Evolutionary conservation across 2,888 invertebrate species (phyloP).

Genomic region (Phyto melanocephala): DNA sequence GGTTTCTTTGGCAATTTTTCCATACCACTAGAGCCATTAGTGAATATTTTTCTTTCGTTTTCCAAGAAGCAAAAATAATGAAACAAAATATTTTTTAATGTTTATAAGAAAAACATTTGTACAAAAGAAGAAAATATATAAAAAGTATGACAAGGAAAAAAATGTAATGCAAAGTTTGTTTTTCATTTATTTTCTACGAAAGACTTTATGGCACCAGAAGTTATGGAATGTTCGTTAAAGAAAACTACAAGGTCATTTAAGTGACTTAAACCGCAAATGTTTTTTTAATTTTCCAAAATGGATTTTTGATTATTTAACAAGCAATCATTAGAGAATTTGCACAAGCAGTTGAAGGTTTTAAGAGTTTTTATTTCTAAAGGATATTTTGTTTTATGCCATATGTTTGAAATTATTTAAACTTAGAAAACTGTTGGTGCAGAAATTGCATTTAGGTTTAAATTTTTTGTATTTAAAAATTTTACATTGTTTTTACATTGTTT

Average conservation of each 20-base stretch:
- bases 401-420: too few relatives aligned
- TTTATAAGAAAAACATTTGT: not conserved
- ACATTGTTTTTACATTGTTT: too few relatives aligned
- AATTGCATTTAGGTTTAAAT: too few relatives aligned
- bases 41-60: not conserved
- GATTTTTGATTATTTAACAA: not conserved
- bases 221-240: not conserved
- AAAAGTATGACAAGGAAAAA: not conserved
- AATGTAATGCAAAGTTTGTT: not conserved
- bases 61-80: not conserved
- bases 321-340: not conserved
- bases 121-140: not conserved
- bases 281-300: not conserved
- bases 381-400: too few relatives aligned
- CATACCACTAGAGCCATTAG: slow-evolving; percentile 21
- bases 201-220: slow-evolving; percentile 40
- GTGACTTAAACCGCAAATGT: not conserved
- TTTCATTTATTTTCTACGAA: not conserved
- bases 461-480: too few relatives aligned
- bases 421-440: too few relatives aligned
- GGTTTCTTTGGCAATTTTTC: slow-evolving; percentile 11
- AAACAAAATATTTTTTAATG: not conserved
- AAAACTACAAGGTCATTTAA: slow-evolving; percentile 20
- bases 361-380: too few relatives aligned
- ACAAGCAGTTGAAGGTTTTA: not conserved